Conservation (phyloP, 2,888 invertebrate species). For the Caenorhabditis sp. region DNA sequence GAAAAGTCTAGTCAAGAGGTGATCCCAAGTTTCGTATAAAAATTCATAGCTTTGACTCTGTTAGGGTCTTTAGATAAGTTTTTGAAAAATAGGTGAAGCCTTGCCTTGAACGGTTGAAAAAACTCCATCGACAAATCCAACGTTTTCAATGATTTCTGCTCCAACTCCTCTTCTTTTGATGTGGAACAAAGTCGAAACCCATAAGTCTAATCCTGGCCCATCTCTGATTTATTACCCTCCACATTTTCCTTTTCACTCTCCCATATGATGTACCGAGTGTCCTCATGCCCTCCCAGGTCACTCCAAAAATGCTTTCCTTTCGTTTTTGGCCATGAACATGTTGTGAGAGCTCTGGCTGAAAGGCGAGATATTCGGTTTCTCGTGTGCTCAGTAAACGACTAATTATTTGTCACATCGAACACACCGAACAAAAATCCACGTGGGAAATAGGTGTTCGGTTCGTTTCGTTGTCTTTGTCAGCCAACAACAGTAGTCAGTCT, state of each 20-base stretch:
- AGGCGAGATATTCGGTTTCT: constrained; percentile 1
- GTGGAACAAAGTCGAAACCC: neutral
- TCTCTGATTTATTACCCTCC: constrained; percentile 18
- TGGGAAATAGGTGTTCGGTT: constrained; percentile 12
- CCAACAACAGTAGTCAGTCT: neutral
- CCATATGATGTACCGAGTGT: constrained; percentile 5
- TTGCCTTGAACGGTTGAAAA: too few relatives aligned
- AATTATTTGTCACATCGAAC: constrained; percentile 31
- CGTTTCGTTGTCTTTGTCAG: constrained; percentile 3
- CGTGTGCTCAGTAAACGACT: constrained; percentile 16
- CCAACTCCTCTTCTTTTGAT: neutral
- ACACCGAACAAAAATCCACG: constrained; percentile 24
- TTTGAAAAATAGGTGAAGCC: too few relatives aligned
- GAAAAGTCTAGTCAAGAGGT: neutral
- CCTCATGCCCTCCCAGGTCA: constrained; percentile 11
- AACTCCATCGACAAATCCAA: neutral
- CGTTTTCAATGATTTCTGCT: neutral
- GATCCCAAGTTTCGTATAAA: constrained; percentile 1
- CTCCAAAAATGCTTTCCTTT: neutral
- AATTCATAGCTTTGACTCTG: too few relatives aligned
- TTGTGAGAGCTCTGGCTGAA: neutral
- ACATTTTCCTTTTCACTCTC: neutral
- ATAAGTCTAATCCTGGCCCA: constrained; percentile 8
- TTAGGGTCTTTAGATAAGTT: too few relatives aligned
- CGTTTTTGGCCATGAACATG: constrained; percentile 6